These are phyloP conservation scores for Podilymbus podiceps DNA, from an alignment of 2,113 vertebrate genomes.

Conservation along the genomic window DNA sequence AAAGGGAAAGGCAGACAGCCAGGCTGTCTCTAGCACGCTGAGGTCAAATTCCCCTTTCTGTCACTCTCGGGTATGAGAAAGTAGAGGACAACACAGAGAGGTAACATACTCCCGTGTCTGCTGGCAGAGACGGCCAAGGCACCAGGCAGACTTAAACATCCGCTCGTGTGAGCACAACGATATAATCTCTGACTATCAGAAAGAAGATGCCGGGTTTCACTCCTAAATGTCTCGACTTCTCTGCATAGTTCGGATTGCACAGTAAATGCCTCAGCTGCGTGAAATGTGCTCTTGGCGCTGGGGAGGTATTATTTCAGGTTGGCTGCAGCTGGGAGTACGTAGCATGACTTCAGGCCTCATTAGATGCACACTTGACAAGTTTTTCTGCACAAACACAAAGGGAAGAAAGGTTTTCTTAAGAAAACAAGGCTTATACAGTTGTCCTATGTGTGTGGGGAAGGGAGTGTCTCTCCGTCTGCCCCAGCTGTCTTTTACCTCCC, in stretches of 20 bases:
- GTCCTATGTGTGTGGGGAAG: background rate
- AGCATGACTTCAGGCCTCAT: constrained; percentile 38
- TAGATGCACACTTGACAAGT: constrained; percentile 41
- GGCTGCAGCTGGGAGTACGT: constrained; percentile 5
- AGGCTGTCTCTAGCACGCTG: constrained; percentile 15
- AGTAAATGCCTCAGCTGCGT: constrained; percentile 14
- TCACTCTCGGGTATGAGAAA: background rate
- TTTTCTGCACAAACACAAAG: constrained; percentile 8
- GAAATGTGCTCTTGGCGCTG: constrained; percentile 22
- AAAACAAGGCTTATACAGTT: background rate
- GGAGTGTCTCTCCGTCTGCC: background rate
- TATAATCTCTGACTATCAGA: background rate
- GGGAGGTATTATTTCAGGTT: constrained; percentile 53
- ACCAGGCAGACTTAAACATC: background rate
- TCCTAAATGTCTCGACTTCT: constrained; percentile 43
- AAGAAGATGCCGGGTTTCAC: background rate
- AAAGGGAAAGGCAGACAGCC: constrained; percentile 65
- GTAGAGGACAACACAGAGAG: background rate
- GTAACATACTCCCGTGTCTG: background rate
- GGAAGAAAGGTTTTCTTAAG: constrained; percentile 7
- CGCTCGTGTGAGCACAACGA: background rate
- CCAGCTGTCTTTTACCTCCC: background rate
- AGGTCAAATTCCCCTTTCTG: constrained; percentile 54
- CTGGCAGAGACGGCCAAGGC: background rate
- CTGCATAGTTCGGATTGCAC: constrained; percentile 21